A percentile compares a stretch with the other conserved stretches of the same genome.
Conservation (phyloP, 2,113 vertebrate species). For the Phalacrocorax pelagicus region DNA sequence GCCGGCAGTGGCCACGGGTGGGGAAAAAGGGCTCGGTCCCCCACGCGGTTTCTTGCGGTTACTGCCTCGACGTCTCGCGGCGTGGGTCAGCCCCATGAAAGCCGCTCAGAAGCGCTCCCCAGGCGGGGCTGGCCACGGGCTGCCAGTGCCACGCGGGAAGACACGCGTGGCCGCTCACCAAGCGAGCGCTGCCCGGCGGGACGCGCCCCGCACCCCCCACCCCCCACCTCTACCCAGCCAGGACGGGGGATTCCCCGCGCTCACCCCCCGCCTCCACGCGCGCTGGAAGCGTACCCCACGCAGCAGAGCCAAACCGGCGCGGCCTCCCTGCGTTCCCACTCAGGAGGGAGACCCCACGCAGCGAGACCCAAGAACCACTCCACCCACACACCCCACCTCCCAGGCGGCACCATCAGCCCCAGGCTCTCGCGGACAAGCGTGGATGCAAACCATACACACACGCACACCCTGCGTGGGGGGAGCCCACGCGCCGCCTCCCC, state of each 20-base stretch:
- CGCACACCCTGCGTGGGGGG: background rate
- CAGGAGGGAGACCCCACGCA: too few species aligned
- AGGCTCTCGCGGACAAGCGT: too few species aligned
- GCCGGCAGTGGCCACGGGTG: background rate
- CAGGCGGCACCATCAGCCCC: background rate
- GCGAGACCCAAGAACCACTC: background rate
- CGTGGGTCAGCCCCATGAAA: background rate
- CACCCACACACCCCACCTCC: background rate
- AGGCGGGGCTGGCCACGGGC: background rate
- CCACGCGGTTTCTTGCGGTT: background rate
- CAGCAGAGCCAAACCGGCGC: background rate
- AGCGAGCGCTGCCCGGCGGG: background rate
- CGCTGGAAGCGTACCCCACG: too few species aligned
- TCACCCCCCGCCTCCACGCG: too few species aligned
- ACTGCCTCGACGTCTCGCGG: background rate
- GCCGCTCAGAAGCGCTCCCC: background rate
- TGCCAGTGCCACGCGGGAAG: background rate
- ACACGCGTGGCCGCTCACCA: background rate
- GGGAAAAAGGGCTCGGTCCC: background rate
- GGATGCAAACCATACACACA: too few species aligned
- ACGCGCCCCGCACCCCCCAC: background rate
- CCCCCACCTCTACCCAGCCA: background rate
- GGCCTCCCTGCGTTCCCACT: background rate
- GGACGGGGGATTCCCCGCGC: background rate
- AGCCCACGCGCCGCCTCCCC: too few species aligned